Base-by-base conservation (phyloP, 2,113 vertebrate genomes). In the Hipposideros armiger region DNA sequence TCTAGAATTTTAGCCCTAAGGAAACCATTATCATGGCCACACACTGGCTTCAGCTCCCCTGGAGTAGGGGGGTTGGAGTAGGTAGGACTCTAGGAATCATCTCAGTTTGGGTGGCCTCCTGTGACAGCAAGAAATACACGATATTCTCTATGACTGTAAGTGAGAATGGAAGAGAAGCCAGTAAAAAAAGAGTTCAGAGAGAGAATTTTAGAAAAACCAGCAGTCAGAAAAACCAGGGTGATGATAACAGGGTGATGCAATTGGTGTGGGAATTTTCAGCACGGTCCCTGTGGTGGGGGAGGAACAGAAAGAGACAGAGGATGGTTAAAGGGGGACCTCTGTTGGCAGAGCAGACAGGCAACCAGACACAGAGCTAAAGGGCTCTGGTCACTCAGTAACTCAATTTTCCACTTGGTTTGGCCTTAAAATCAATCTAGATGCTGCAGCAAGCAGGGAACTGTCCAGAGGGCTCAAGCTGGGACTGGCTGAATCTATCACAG, bases 381-480 rank as follows among this genome's bases (percentile, higher is more conserved):
- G 3, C 20, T 16, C 62, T 54, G 26, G 36, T n/a, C 45, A 11
- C 28, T 42, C 78, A 54, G 45, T 14, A 62, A 36, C 17, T 40
- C 72, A 52, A 2, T 13, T 91, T 9, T 54, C 50, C 50, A 10
- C 62, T 73, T 87, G 30, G 11, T 22, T 78, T 70, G 45, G 32
- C 40, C 9, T 54, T 42, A 40, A 28, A 11, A 24, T 52, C 32
- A 78, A 47, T 26, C 17, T 45, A 32, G 32, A 15, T 6, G 22
- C 4, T 67, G n/a, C 30, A 20, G 5, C 30, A n/a, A 8, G 8
- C 30, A 32, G 40, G 26, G 60, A 36, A 60, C 45, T 6, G 7
- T 64, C 52, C 2, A 17, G n/a, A 45, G 1, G 17, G 5, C 40
- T 22, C 9, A 0, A 1, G n/a, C 40, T 2, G 2, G 87, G 14